These are phyloP conservation scores for Calidris pugnax DNA, from an alignment of 2,113 vertebrate genomes.

Conservation along the genomic window DNA sequence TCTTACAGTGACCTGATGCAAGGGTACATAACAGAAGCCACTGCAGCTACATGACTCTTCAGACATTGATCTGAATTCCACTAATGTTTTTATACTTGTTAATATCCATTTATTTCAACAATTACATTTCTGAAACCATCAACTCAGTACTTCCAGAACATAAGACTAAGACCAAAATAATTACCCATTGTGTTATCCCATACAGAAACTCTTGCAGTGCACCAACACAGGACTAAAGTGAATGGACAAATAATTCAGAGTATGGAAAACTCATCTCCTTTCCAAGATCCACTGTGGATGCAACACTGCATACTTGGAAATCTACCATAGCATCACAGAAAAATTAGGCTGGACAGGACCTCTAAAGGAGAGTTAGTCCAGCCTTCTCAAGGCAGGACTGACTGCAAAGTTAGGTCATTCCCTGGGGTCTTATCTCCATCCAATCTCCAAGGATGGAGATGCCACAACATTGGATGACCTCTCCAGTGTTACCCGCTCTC, in stretches of 20 bases:
- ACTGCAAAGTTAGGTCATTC: background rate
- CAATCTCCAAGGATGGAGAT: background rate
- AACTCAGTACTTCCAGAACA: background rate
- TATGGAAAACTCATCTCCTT: background rate
- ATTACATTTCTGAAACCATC: background rate
- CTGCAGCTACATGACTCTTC: background rate
- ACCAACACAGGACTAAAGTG: background rate
- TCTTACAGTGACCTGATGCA: background rate
- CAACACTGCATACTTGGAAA: background rate
- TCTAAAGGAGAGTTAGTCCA: background rate
- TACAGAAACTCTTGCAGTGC: background rate
- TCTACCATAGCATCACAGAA: background rate
- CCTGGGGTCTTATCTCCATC: background rate
- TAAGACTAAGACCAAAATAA: background rate
- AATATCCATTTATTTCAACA: background rate
- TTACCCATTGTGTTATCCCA: background rate
- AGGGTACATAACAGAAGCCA: background rate
- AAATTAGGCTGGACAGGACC: background rate
- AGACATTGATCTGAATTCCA: background rate
- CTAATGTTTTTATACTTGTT: background rate
- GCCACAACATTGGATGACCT: background rate
- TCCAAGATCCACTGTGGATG: background rate
- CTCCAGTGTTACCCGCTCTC: background rate
- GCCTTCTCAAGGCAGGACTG: background rate
- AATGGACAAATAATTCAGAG: background rate